Evolutionary conservation across 1,140 invertebrate genomes (phyloP).

Genomic region (Macrocentrus cingulum): DNA sequence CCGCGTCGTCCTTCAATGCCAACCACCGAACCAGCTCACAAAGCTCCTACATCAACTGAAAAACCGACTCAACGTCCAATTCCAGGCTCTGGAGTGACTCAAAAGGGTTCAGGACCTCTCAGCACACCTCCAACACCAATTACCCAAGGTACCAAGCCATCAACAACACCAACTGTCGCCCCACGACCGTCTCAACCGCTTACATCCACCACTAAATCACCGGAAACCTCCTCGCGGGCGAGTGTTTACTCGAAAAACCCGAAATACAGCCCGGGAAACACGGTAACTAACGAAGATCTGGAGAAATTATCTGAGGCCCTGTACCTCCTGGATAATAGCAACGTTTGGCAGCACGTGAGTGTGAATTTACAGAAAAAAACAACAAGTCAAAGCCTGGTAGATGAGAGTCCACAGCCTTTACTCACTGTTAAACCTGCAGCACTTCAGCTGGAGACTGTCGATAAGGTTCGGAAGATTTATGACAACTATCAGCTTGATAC

Average conservation of each 20-base stretch:
- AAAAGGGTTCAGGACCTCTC: too few species aligned
- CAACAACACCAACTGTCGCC: constrained; percentile 35
- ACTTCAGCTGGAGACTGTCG: constrained; percentile 67
- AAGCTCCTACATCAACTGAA: neutral
- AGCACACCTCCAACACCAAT: too few species aligned
- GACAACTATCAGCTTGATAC: constrained; percentile 79
- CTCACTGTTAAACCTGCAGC: constrained; percentile 63
- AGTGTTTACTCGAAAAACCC: constrained; percentile 46
- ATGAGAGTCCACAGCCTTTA: constrained; percentile 73
- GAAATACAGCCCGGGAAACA: constrained; percentile 50
- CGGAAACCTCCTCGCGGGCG: too few species aligned
- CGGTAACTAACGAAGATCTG: constrained; percentile 64
- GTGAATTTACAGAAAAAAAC: constrained; percentile 75
- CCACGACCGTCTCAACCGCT: constrained; percentile 27
- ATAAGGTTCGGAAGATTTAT: constrained; percentile 68
- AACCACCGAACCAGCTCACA: neutral
- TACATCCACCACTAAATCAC: too few species aligned
- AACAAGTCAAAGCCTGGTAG: constrained; percentile 65
- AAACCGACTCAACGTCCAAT: neutral
- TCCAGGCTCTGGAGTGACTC: constrained; percentile 21
- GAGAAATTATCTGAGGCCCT: constrained; percentile 70
- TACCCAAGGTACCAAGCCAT: constrained; percentile 32
- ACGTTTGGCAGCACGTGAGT: constrained; percentile 66
- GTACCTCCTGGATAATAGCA: constrained; percentile 72
- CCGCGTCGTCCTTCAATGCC: too few species aligned